These are phyloP conservation scores for Calliphora vomitoria DNA, from an alignment of 2,888 invertebrate species.

Conservation along the genomic window DNA sequence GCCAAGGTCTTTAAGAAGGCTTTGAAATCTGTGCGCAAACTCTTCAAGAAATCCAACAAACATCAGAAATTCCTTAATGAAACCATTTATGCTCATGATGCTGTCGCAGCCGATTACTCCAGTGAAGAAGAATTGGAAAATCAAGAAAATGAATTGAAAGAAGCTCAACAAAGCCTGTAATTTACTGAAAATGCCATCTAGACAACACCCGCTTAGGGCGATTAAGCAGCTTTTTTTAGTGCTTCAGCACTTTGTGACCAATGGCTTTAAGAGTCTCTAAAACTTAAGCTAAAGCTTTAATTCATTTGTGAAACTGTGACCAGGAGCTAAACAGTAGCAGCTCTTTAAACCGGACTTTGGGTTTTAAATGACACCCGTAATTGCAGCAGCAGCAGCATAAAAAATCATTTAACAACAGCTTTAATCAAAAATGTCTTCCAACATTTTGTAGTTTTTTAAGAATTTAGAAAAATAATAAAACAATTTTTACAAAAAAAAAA, in stretches of 20 bases:
- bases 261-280: slow-evolving; percentile 66
- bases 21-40: slow-evolving; percentile 76
- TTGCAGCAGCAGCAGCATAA: background rate
- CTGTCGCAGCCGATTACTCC: background rate
- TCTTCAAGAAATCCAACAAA: slow-evolving; percentile 73
- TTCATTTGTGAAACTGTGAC: background rate
- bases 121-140: slow-evolving; percentile 68
- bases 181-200: background rate
- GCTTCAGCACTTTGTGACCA: slow-evolving; percentile 19
- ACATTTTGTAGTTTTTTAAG: slow-evolving; percentile 36
- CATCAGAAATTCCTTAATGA: slow-evolving; percentile 55
- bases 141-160: slow-evolving; percentile 65
- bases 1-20: slow-evolving; percentile 77
- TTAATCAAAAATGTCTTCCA: slow-evolving; percentile 53
- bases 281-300: slow-evolving; percentile 60
- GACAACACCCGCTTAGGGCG: background rate
- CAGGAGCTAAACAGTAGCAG: background rate
- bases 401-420: slow-evolving; percentile 40
- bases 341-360: background rate
- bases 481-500: slow-evolving; percentile 8
- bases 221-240: background rate
- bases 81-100: slow-evolving; percentile 28
- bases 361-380: background rate
- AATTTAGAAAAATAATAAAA: slow-evolving; percentile 37
- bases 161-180: background rate